Evolutionary conservation across 2,888 invertebrate species (phyloP).

Genomic region (Ornithoptera alexandrae): DNA sequence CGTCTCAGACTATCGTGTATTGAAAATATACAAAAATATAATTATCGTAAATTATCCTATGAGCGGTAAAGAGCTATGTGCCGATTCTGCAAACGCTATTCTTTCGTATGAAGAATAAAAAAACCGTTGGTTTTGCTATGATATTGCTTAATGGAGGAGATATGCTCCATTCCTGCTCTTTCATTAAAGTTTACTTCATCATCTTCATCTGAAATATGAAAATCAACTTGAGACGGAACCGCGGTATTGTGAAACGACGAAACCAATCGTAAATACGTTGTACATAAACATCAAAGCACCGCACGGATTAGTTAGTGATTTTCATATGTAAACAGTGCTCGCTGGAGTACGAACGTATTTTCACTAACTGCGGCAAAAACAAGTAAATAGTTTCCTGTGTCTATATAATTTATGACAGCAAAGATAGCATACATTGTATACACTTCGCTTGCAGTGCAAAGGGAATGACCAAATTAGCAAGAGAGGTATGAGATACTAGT

Average conservation of each 20-base stretch:
- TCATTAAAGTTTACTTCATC: background rate
- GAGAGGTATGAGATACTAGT: too few species aligned
- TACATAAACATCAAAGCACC: conserved; percentile 17
- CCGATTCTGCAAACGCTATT: too few species aligned
- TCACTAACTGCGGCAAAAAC: conserved; percentile 15
- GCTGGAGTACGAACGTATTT: conserved; percentile 15
- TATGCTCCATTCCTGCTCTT: background rate
- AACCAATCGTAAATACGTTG: conserved; percentile 20
- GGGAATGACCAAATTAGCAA: too few species aligned
- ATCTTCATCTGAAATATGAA: background rate
- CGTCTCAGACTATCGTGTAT: too few species aligned
- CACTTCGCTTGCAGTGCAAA: too few species aligned
- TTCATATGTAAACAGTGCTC: conserved; percentile 16
- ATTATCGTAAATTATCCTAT: too few species aligned
- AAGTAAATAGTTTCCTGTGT: conserved; percentile 18
- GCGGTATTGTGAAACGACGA: conserved; percentile 2
- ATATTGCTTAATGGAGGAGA: background rate
- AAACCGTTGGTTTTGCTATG: too few species aligned
- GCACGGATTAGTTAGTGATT: conserved; percentile 8
- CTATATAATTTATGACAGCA: background rate
- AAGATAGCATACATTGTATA: too few species aligned
- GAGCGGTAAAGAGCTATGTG: too few species aligned
- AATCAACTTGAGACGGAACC: conserved; percentile 3
- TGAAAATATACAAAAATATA: too few species aligned
- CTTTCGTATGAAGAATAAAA: too few species aligned